Conservation (phyloP, 2,113 vertebrate species). For the Tetrao urogallus region DNA sequence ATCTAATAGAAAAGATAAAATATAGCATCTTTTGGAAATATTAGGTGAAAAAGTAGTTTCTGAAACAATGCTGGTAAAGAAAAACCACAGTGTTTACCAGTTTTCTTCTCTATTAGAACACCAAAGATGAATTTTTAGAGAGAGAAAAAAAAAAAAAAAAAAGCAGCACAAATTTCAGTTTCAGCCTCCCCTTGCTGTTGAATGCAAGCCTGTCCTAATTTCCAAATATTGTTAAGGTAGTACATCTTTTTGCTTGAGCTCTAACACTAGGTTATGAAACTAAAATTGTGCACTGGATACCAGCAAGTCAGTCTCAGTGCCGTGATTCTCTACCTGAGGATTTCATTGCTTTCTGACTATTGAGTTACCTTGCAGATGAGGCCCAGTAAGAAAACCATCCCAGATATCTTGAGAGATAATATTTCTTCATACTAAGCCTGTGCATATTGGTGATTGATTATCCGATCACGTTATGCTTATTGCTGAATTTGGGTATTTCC, state of each 20-base stretch:
- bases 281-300: neutral
- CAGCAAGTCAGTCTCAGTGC: neutral
- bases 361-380: fast-evolving
- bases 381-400: neutral
- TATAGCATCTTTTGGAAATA: neutral
- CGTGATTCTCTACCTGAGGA: neutral
- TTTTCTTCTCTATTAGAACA: neutral
- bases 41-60: neutral
- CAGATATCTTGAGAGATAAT: too few species aligned
- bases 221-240: neutral
- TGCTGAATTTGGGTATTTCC: neutral
- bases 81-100: neutral
- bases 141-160: too few species aligned
- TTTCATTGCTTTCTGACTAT: neutral
- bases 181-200: neutral
- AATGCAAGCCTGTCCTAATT: neutral
- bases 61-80: neutral
- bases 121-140: too few species aligned
- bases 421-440: neutral
- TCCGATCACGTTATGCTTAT: neutral
- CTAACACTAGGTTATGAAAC: neutral
- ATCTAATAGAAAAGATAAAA: neutral
- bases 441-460: neutral
- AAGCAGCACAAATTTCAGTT: neutral
- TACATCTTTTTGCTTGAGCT: neutral